Conservation (phyloP, 2,797 vertebrate species). For the Ammospiza maritima region DNA sequence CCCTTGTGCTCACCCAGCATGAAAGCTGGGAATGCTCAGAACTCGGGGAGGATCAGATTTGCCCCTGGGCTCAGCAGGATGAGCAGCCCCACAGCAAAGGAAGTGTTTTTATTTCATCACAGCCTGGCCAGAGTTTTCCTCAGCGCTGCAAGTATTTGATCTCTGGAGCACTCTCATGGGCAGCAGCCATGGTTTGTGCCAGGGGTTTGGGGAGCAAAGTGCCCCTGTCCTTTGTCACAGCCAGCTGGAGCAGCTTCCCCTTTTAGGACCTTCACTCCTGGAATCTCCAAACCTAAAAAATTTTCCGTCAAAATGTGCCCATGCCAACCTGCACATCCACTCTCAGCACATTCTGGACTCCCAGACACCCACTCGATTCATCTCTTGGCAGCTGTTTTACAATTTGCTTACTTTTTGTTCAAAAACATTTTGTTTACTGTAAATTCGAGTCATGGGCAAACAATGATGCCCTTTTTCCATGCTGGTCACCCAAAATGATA, state of each 20-base stretch:
- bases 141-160: not conserved
- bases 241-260: not conserved
- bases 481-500: slow-evolving; percentile 74
- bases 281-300: slow-evolving; percentile 3
- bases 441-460: slow-evolving; percentile 81
- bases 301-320: slow-evolving; percentile 47
- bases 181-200: not conserved
- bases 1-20: not conserved
- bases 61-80: not conserved
- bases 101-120: not conserved
- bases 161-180: not conserved
- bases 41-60: not conserved
- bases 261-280: not conserved
- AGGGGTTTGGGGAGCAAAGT: not conserved
- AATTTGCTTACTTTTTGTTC: slow-evolving; percentile 83
- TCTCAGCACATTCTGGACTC: slow-evolving; percentile 35
- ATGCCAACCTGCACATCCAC: slow-evolving; percentile 54
- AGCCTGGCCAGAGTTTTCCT: not conserved
- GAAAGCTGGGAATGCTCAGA: not conserved
- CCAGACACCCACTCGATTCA: slow-evolving; percentile 76
- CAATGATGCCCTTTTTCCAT: slow-evolving; percentile 79
- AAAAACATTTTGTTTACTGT: slow-evolving; percentile 94
- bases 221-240: slow-evolving; percentile 1
- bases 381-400: slow-evolving; percentile 77
- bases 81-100: not conserved